phyloP scores from a whole-genome alignment of 2,113 vertebrate genomes.

The Acrocephalus kingi region DNA sequence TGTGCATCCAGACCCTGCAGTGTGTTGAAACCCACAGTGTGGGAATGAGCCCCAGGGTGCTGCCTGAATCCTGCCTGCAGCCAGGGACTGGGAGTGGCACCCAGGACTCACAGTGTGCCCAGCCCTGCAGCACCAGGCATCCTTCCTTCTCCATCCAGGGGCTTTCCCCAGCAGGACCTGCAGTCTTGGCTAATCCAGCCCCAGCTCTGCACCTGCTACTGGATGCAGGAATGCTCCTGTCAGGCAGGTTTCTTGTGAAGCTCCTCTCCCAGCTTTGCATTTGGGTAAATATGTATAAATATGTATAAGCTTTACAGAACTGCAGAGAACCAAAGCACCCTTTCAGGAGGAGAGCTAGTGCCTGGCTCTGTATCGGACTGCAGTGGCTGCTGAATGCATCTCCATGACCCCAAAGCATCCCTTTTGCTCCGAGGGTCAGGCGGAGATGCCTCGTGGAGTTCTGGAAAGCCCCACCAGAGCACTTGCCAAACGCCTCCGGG shows the following conservation, averaged over 20 bases:
- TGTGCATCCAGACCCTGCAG: background rate
- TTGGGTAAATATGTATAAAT: slow-evolving; percentile 14
- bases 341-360: background rate
- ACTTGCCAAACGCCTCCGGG: background rate
- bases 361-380: background rate
- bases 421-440: background rate
- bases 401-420: background rate
- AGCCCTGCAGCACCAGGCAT: background rate
- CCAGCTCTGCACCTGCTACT: background rate
- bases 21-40: rapidly evolving
- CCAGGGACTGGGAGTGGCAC: background rate
- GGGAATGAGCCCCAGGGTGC: background rate
- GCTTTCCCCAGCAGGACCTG: background rate
- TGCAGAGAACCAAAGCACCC: background rate
- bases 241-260: background rate
- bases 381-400: background rate
- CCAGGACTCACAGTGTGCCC: rapidly evolving
- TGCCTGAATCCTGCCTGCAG: background rate
- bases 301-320: background rate
- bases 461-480: background rate
- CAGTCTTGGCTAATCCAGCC: background rate
- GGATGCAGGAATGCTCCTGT: background rate
- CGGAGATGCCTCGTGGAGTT: background rate
- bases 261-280: background rate
- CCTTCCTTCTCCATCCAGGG: background rate